Base-by-base conservation (phyloP, 1,140 invertebrate species). In the Orchesella cincta region DNA sequence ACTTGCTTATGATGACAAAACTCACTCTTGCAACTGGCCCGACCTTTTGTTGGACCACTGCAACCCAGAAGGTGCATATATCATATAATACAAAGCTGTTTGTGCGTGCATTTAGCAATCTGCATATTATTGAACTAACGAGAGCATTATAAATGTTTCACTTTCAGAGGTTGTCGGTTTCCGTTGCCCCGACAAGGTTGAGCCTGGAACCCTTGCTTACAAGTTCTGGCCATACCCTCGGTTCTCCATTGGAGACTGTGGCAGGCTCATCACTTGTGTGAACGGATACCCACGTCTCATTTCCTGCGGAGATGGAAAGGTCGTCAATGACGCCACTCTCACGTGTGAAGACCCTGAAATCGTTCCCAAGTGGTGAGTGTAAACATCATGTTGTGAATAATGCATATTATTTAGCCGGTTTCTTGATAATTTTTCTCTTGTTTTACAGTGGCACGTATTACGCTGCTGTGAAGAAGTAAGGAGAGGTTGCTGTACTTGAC, bases 1-100 rank as follows among this genome's bases (percentile, higher is more conserved):
- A 1, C 87, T 96, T 54, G 94, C 91, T 29, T 97, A 96, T 84
- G 94, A 97, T 83, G 91, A 93, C 29, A 91, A 92, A 79, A 94
- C 89, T 64, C 94, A 97, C 83, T 90, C 90, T 29, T 97, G 95
- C 88, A 95, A 96, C 84, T 97, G 94, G 94, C 94, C 95, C 14
- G 95, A 97, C 88, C 89, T 94, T 70, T 88, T 96, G 0, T 85
- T 93, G 52, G 92, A 94, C 57, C 57, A 76, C 12, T 97, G 94
- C 86, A 93, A 94, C 84, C 93, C 94, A 71, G 94, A 95, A 89
- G 91, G 92, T 93, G 84, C n/a, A n/a, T n/a, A n/a, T n/a, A n/a
- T n/a, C n/a, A n/a, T n/a, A n/a, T n/a, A n/a, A n/a, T n/a, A n/a
- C n/a, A n/a, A n/a, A n/a, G n/a, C n/a, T n/a, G n/a, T n/a, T n/a